A percentile compares a stretch with the other conserved stretches of the same genome.
These are phyloP conservation scores for Porites evermanni DNA, from an alignment of 92 coral and sea anemone genomes.

Conservation along the genomic window DNA sequence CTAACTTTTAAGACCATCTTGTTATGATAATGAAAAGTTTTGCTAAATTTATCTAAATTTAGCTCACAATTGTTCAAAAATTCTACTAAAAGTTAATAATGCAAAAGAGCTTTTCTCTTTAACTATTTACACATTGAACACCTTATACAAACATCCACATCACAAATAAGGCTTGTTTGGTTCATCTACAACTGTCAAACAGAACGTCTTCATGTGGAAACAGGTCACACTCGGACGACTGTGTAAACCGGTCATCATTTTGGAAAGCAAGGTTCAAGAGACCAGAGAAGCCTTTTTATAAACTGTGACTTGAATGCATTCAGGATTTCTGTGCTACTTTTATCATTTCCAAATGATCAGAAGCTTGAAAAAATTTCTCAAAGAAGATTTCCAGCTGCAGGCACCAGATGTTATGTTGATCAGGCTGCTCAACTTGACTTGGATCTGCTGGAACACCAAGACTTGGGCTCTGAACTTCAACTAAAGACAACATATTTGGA, in stretches of 20 bases:
- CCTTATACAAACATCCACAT: no score
- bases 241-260: no score
- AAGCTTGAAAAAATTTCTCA: conserved; percentile 89
- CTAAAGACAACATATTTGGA: conserved; percentile 6
- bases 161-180: no score
- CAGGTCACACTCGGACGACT: background rate
- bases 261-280: background rate
- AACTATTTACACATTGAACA: background rate
- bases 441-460: conserved; percentile 55
- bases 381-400: conserved; percentile 90
- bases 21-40: background rate
- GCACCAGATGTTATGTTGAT: conserved; percentile 79
- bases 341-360: conserved; percentile 82
- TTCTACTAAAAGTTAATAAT: background rate
- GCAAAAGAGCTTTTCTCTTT: background rate
- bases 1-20: background rate
- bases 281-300: background rate
- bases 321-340: conserved; percentile 56
- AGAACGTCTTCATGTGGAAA: background rate
- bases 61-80: no score
- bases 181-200: no score
- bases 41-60: no score
- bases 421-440: conserved; percentile 74
- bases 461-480: conserved; percentile 55
- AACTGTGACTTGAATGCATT: background rate